A percentile compares a stretch with the other conserved stretches of the same genome.
Evolutionary conservation across 2,888 invertebrate species (phyloP).

Genomic region (Diarsia mendica): DNA sequence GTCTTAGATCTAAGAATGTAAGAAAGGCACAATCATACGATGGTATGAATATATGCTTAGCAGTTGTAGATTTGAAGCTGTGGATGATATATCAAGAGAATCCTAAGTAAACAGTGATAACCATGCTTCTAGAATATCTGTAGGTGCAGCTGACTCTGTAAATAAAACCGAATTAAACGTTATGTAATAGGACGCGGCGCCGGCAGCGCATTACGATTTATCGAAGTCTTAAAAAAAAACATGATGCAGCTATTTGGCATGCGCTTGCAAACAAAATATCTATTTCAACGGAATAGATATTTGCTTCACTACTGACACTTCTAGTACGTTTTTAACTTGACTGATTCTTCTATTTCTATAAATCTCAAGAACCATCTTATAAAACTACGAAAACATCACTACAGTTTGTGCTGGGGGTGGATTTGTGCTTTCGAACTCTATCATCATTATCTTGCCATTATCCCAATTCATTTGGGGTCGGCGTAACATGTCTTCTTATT

Average conservation of each 20-base stretch:
- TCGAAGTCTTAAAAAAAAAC: constrained; percentile 34
- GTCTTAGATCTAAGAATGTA: not conserved
- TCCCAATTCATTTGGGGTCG: too few relatives aligned
- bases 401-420: not conserved
- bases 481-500: too few relatives aligned
- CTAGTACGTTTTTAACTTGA: not conserved
- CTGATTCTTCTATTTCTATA: not conserved
- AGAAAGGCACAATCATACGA: not conserved
- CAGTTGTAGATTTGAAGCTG: not conserved
- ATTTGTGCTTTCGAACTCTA: not conserved
- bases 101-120: not conserved
- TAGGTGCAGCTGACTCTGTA: not conserved
- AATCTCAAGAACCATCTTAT: too few relatives aligned
- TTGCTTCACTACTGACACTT: not conserved
- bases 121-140: not conserved
- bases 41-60: not conserved
- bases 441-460: too few relatives aligned
- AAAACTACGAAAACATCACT: not conserved
- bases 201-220: constrained; percentile 7
- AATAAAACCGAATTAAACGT: constrained; percentile 5
- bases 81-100: not conserved
- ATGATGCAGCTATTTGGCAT: constrained; percentile 35
- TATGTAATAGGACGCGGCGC: not conserved
- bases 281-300: constrained; percentile 16
- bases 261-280: constrained; percentile 10